Evolutionary conservation across 2,888 invertebrate genomes (phyloP), one percentile per base, ranked within the genome.

Genomic region (Metellina segmentata): DNA sequence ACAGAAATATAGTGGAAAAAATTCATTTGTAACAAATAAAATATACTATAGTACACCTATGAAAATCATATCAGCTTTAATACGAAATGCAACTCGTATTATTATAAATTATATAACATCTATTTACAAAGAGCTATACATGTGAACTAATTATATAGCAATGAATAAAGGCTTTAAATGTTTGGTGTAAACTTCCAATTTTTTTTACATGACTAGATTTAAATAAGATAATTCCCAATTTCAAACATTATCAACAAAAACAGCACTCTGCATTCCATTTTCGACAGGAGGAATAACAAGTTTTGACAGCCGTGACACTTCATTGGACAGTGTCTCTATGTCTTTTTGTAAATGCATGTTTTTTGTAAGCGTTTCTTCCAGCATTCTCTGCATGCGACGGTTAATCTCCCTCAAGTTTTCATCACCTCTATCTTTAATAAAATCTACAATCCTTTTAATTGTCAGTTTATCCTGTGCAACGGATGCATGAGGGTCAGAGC

Each of bases 301-400:
- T 75, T 92, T 92, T 7, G 90, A 89, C 13, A 92, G 72, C 16
- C 92, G 82, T 53, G 92, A 92, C 11, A 93, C 88, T 93, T 91
- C 93, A 83, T 92, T 91, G 1, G 91, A 93, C 11, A 93, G 61
- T 8, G 85, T 85, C 78, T 90, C 92, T 16, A 90, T 89, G 72
- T 93, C 93, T 82, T 92, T 94, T 93, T 96, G 95, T 85, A 96
- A 94, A 94, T 95, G 95, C 95, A 96, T 95, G 94, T 96, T 96
- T 93, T 96, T 96, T 48, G 95, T 95, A 9, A 96, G 94, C 2
- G 95, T 96, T 94, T 96, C 96, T 93, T 96, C 96, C 52, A 96
- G 94, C 95, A 96, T 95, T 72, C 94, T 94, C 93, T 95, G 95
- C 92, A 95, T 94, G 87, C 95, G 95, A 81, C 93, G 93, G 75